Evolutionary conservation across 2,888 invertebrate species (phyloP).

Genomic region (Horisme vitalbata): DNA sequence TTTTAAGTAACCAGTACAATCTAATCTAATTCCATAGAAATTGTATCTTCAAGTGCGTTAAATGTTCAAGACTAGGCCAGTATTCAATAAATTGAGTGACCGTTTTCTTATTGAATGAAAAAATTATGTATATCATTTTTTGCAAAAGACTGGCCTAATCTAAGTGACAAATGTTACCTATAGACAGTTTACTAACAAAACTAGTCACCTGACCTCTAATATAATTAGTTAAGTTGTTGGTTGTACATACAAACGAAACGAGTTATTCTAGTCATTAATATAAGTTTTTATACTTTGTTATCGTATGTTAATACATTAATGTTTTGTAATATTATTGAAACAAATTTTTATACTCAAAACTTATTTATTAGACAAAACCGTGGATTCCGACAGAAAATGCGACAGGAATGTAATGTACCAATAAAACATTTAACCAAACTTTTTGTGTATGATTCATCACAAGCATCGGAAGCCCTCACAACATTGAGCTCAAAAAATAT

Average conservation of each 20-base stretch:
- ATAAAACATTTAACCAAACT: constrained; percentile 69
- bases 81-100: no score
- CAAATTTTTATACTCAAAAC: constrained; percentile 57
- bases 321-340: constrained; percentile 34
- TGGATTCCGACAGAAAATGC: constrained; percentile 49
- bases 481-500: constrained; percentile 6
- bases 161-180: no score
- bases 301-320: constrained; percentile 45
- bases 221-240: constrained; percentile 28
- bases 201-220: constrained; percentile 68
- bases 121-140: no score
- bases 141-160: no score
- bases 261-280: constrained; percentile 75
- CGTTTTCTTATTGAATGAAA: no score
- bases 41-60: no score
- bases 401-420: constrained; percentile 73
- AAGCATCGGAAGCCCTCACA: constrained; percentile 40
- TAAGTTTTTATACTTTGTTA: constrained; percentile 57
- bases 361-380: constrained; percentile 59
- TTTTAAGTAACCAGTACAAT: constrained; percentile 1
- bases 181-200: constrained; percentile 43
- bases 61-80: no score
- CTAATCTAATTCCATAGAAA: no score
- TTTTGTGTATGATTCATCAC: constrained; percentile 48
- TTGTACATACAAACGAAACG: constrained; percentile 36